Base-by-base conservation (phyloP, 2,113 vertebrate genomes). In the Xyliphius kryptos region DNA sequence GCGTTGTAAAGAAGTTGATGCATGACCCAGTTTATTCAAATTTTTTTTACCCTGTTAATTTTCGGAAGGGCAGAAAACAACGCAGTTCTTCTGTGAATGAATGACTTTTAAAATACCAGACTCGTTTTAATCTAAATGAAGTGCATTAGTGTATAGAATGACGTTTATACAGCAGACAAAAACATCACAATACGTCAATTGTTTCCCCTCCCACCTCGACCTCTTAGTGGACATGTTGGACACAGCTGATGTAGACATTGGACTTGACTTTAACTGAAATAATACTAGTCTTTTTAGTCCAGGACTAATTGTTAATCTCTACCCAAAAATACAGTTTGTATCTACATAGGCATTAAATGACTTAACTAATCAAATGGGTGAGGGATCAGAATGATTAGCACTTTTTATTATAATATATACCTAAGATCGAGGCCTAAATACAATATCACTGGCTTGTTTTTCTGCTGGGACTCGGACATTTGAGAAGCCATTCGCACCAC, bases 11-110 rank as follows among this genome's bases (percentile, higher is more conserved):
- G 2, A 32, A 32, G 26, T 32, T 32, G 26, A 32, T n/a, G n/a
- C n/a, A n/a, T n/a, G n/a, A n/a, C n/a, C n/a, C n/a, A 32, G 71
- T 82, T 87, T 84, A 77, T 80, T 21, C 9, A 12, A 40, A 36
- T 46, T 3, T 51, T 12, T 26, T 26, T 52, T 26, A n/a, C n/a
- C 9, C 3, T 8, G 14, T 47, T 47, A 15, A 5, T 59, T 57
- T 41, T 51, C 26, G 4, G 2, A 32, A 32, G 26, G 26, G 26
- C 7, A 32, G 4, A 32, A 32, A 32, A 32, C 26, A 32, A 6
- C 26, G 26, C 26, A 5, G 26, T 32, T 6, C 26, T 32, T 32
- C 26, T 32, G 26, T 32, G 26, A 32, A 2, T 32, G 7, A 32
- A 32, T 32, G 26, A 32, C 26, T 32, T 32, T 32, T 1, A 32